A percentile compares a stretch with the other conserved stretches of the same genome.
phyloP scores from a whole-genome alignment of 2,113 vertebrate genomes.

The Mesembrinibis cayennensis region DNA sequence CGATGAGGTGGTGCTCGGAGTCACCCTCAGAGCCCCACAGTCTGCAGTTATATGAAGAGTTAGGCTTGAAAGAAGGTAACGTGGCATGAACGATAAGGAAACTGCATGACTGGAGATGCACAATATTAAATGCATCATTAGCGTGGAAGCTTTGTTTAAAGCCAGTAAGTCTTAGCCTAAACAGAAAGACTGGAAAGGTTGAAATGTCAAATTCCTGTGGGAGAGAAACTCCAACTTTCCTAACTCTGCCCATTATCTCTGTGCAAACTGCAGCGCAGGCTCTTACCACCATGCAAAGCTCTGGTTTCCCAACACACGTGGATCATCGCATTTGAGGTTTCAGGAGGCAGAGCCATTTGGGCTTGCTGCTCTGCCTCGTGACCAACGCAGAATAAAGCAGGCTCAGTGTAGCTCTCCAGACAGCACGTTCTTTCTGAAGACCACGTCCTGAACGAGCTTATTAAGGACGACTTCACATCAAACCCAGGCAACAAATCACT shows the following conservation, averaged over 20 bases:
- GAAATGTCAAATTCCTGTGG: background rate
- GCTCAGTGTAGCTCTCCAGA: background rate
- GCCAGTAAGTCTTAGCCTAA: background rate
- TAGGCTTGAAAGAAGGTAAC: background rate
- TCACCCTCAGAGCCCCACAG: background rate
- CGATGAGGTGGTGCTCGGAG: background rate
- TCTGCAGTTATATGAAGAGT: background rate
- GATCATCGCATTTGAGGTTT: background rate
- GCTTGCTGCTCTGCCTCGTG: background rate
- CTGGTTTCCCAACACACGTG: background rate
- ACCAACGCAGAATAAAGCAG: background rate
- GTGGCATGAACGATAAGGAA: background rate
- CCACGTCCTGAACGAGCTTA: background rate
- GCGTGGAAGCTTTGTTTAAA: background rate
- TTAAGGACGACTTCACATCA: background rate
- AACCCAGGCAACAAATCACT: conserved; percentile 14
- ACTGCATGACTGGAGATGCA: background rate
- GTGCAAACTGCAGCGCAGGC: background rate
- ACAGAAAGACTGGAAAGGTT: background rate
- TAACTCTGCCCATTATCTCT: background rate
- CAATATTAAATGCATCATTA: background rate
- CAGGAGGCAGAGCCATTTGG: background rate
- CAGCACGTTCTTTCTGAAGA: conserved; percentile 8
- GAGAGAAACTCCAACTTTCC: background rate
- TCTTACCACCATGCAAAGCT: background rate